Percentiles rank a stretch among this genome's conserved stretches.
Evolutionary conservation across 2,797 vertebrate genomes (phyloP).

Genomic region (Betta splendens): DNA sequence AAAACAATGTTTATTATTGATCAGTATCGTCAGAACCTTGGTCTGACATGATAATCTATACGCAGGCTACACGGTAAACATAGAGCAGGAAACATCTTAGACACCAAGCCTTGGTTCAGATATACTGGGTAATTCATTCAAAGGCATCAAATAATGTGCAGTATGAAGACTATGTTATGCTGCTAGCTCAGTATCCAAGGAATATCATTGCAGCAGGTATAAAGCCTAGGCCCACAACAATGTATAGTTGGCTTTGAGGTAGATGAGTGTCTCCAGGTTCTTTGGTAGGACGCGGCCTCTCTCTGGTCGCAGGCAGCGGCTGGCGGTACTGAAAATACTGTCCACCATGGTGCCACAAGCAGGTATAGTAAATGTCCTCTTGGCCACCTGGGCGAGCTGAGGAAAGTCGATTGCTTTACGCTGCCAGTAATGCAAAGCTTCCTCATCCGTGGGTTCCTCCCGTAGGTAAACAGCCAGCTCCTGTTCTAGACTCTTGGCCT

Average conservation of each 20-base stretch:
- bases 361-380: conserved; percentile 82
- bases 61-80: conserved; percentile 36
- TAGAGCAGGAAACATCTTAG: conserved; percentile 29
- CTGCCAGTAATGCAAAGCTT: conserved; percentile 85
- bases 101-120: conserved; percentile 12
- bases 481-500: conserved; percentile 85
- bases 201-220: conserved; percentile 24
- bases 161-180: conserved; percentile 23
- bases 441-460: conserved; percentile 84
- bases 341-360: conserved; percentile 80
- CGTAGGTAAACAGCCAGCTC: conserved; percentile 81
- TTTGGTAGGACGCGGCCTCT: conserved; percentile 77
- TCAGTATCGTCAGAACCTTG: conserved; percentile 33
- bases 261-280: conserved; percentile 84
- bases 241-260: conserved; percentile 84
- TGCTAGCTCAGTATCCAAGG: conserved; percentile 39
- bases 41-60: conserved; percentile 26
- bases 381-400: conserved; percentile 82
- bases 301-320: conserved; percentile 68
- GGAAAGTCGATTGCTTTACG: conserved; percentile 85
- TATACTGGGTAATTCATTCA: conserved; percentile 17
- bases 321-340: conserved; percentile 78
- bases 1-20: conserved; percentile 62
- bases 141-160: conserved; percentile 26
- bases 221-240: conserved; percentile 79